Base-by-base conservation (phyloP, 2,888 invertebrate species). In the Perizoma affinitatum region DNA sequence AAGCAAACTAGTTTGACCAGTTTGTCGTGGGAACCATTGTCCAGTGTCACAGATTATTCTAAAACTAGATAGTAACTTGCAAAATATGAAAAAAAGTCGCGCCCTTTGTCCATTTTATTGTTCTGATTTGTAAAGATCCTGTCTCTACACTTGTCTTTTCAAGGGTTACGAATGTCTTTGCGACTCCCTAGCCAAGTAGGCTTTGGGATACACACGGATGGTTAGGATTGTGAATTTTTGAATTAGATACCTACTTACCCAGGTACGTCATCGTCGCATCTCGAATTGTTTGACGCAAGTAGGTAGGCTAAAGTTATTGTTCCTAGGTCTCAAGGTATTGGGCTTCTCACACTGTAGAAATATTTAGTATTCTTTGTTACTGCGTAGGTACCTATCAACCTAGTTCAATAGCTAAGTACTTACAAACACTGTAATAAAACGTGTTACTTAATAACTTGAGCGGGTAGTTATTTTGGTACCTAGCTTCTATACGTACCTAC, bases 21-120 rank as follows among this genome's bases (percentile, higher is more conserved):
- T 67, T 70, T 68, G 47, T 62, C 83, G 84, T 89, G 90, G 86
- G 88, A 90, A 90, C 78, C 74, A 74, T 79, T 85, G 85, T 83
- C 87, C 87, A 86, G 75, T 80, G 67, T 60, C 62, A 66, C 53
- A 63, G 55, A 42, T 22, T 22, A 36, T 61, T 45, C 5, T 41
- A 41, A 38, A 57, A 46, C 9, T 46, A 6, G n/a, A 34, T 10
- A 46, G 11, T 35, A 54, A 42, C 51, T 54, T 50, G 58, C 58
- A 38, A 63, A 55, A 48, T 5, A 41, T 4, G 4, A 47, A 60
- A 47, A 60, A 50, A 50, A 50, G 9, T 7, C 35, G 38, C 47
- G 11, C 40, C 54, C 54, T 67, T 67, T 72, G 71, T 70, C 68
- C 72, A 73, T 72, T 67, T 62, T 61, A 53, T 58, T 63, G 52